Evolutionary conservation across 2,113 vertebrate species (phyloP).

Genomic region (Larimichthys polyactis): DNA sequence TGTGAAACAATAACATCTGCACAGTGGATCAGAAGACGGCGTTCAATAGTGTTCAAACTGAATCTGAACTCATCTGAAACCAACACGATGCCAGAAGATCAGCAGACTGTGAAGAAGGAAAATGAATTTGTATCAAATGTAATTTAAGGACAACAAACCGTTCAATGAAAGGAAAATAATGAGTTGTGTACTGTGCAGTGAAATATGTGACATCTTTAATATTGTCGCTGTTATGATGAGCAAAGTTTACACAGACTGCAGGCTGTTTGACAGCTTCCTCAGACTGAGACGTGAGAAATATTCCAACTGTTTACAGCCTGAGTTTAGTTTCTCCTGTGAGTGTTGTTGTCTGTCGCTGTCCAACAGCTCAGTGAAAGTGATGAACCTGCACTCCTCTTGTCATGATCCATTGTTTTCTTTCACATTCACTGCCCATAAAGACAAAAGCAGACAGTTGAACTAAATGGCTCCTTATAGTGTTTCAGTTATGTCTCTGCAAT

Average conservation of each 20-base stretch:
- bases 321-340: not conserved
- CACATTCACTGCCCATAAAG: not conserved
- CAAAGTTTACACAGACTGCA: not conserved
- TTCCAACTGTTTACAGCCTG: not conserved
- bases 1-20: not conserved
- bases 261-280: not conserved
- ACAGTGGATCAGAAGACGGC: not conserved
- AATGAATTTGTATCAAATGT: too few relatives aligned
- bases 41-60: too few relatives aligned
- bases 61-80: too few relatives aligned
- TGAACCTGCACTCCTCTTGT: not conserved
- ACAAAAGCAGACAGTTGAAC: not conserved
- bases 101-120: too few relatives aligned
- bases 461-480: constrained; percentile 5
- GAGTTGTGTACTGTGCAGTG: too few relatives aligned
- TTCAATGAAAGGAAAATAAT: too few relatives aligned
- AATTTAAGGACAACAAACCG: too few relatives aligned
- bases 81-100: too few relatives aligned
- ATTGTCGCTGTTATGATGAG: not conserved
- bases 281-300: constrained; percentile 1
- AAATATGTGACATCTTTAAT: not conserved
- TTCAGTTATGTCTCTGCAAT: not conserved
- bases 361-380: not conserved
- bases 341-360: not conserved
- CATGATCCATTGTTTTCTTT: not conserved